Base-by-base conservation (phyloP, 2,888 invertebrate species). In the Ecdyonurus torrentis region DNA sequence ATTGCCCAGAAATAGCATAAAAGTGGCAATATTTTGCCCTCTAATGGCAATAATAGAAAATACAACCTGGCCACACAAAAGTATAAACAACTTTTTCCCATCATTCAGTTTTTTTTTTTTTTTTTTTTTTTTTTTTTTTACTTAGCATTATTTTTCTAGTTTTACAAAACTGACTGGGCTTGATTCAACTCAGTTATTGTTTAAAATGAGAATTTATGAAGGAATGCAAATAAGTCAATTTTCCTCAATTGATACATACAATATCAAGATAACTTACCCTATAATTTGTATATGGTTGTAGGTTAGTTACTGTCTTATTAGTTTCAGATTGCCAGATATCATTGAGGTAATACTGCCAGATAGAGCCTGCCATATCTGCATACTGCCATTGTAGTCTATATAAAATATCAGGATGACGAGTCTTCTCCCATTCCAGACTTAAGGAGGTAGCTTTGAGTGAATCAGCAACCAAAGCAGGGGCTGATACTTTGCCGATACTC, bases 261-360 rank as follows among this genome's bases (percentile, higher is more conserved):
- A n/a, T n/a, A n/a, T n/a, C n/a, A 24, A 58, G 10, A 62, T 52
- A 22, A 72, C 80, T 77, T 77, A 94, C 94, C 79, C 87, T 83
- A 73, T 95, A 95, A 72, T 89, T 90, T 1, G 92, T 89, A 72
- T 90, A 94, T 0, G 95, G 93, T 67, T 87, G 84, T 60, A 95
- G 78, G 68, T 87, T 84, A 67, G 87, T 84, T 7, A 94, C 85
- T 24, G 82, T 80, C 82, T 87, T 87, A 53, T 83, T 74, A 70
- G 25, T 74, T 69, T 81, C 75, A 68, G 83, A 80, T 1, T 82
- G 81, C 80, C 86, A 85, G 60, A 83, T 83, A 69, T 84, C 83
- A 71, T 87, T 86, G 59, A 84, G 79, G 72, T 87, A 90, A 73
- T 88, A 90, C 72, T 89, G 87, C 94, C 94, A 94, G 23, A 83